phyloP scores from a whole-genome alignment of 1,140 invertebrate species.

The Adoxophyes honmai region DNA sequence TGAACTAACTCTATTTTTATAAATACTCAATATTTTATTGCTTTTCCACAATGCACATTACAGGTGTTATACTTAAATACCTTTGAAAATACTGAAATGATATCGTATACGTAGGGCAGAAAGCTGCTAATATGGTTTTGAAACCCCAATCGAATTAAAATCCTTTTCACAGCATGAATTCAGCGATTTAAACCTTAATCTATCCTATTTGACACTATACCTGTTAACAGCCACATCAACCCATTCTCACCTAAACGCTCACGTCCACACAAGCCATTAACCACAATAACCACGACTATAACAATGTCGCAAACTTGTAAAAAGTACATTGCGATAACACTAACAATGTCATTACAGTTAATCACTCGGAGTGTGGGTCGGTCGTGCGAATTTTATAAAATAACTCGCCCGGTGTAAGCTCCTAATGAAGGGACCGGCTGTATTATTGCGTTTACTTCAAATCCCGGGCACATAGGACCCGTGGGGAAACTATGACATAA shows the following conservation, averaged over 20 bases:
- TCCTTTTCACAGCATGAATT: too few species aligned
- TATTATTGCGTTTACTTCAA: constrained; percentile 31
- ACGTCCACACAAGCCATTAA: neutral
- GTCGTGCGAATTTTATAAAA: constrained; percentile 10
- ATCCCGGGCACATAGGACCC: constrained; percentile 23
- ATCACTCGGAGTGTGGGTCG: constrained; percentile 4
- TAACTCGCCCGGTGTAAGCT: constrained; percentile 11
- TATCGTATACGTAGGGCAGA: too few species aligned
- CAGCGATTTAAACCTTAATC: too few species aligned
- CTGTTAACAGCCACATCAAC: too few species aligned
- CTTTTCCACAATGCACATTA: too few species aligned
- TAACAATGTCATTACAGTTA: constrained; percentile 9
- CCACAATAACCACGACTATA: neutral
- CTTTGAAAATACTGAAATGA: too few species aligned
- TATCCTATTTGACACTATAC: too few species aligned
- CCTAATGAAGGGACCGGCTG: constrained; percentile 32
- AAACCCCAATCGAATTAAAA: too few species aligned
- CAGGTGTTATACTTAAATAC: too few species aligned
- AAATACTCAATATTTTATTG: too few species aligned
- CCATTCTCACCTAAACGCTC: neutral
- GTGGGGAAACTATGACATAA: constrained; percentile 27
- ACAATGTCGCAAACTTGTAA: constrained; percentile 1
- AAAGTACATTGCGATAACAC: constrained; percentile 3
- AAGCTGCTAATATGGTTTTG: too few species aligned
- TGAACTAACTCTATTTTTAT: too few species aligned